Base-by-base conservation (phyloP, 2,888 invertebrate genomes). In the Malacosoma neustria region DNA sequence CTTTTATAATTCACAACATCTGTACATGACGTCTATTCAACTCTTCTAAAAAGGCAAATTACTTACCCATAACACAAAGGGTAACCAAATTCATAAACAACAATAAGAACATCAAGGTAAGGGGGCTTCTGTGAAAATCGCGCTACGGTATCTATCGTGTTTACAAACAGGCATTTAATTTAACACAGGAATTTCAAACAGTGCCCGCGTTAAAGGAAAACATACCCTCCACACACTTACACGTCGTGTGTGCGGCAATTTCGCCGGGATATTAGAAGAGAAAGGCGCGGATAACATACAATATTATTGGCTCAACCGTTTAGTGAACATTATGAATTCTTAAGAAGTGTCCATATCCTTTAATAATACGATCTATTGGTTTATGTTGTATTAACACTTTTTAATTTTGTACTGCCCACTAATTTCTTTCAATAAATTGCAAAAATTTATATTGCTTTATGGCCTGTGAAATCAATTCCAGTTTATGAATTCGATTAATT, bases 111-210 rank as follows among this genome's bases (percentile, higher is more conserved):
- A 58, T 61, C 60, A 60, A 49, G 45, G 61, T 57, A 64, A 59
- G 52, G 60, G 51, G 54, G 52, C 59, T 75, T 76, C 70, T 57
- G 54, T 66, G 76, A 66, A 81, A 72, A 71, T 59, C 58, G 57
- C 54, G 53, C 58, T 56, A 51, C 57, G 52, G 57, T 72, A 69
- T 71, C 71, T 60, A 49, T 46, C 48, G 47, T 79, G 72, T 79
- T 73, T 79, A 79, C 72, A 79, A 81, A 80, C 72, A 77, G 59
- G 56, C 64, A 58, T 72, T 73, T 76, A 80, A 77, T 76, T 22
- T 77, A 73, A 72, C 69, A 57, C 54, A 67, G 61, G 75, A 79
- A 79, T 82, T 72, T 62, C 64, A 76, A 80, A 75, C 79, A 79
- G 47, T 48, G 62, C 40, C 61, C 54, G 57, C 55, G 65, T 54